Conservation (phyloP, 2,888 invertebrate genomes). For the Lycocerus yunnanus region DNA sequence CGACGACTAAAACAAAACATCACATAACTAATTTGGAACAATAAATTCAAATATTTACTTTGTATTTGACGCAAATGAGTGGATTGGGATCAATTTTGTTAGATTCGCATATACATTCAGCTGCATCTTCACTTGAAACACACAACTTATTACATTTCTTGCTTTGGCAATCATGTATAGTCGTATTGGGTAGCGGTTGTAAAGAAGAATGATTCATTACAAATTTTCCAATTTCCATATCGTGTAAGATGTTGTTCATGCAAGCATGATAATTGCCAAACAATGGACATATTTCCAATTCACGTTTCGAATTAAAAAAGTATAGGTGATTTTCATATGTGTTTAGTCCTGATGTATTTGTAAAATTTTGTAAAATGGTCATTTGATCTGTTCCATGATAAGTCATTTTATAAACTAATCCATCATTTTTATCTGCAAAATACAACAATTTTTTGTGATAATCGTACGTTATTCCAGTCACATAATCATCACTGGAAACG, state of each 20-base stretch:
- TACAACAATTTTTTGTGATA: conserved; percentile 68
- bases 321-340: conserved; percentile 79
- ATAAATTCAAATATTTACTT: neutral
- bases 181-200: conserved; percentile 58
- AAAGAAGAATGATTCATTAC: conserved; percentile 61
- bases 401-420: conserved; percentile 58
- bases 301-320: conserved; percentile 64
- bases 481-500: conserved; percentile 43
- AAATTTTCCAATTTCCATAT: conserved; percentile 58
- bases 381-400: conserved; percentile 58
- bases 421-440: conserved; percentile 70
- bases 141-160: conserved; percentile 67
- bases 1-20: neutral
- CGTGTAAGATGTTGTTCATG: conserved; percentile 54
- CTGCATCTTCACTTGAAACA: conserved; percentile 57
- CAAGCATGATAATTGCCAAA: conserved; percentile 59
- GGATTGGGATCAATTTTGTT: neutral
- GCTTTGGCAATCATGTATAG: conserved; percentile 58
- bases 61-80: neutral
- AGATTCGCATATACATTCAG: conserved; percentile 61
- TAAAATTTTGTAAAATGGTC: conserved; percentile 56
- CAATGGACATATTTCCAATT: conserved; percentile 64
- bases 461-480: conserved; percentile 59
- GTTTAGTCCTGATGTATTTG: conserved; percentile 67
- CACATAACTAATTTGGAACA: neutral